Evolutionary conservation across 2,888 invertebrate species (phyloP).

Genomic region (Lochmaea capreae): DNA sequence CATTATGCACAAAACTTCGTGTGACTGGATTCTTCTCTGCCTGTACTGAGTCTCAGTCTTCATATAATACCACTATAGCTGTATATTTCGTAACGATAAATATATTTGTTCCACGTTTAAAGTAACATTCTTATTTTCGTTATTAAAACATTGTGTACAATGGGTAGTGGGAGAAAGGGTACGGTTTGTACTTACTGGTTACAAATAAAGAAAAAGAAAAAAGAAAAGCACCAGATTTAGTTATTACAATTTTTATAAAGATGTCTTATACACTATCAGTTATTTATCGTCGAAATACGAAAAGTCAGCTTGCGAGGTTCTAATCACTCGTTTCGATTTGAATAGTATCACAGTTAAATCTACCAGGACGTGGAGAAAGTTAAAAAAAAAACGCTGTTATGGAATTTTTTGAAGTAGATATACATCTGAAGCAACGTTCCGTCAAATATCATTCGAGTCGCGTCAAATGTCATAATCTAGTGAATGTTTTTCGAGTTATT

Average conservation of each 20-base stretch:
- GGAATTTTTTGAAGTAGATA: too few relatives aligned
- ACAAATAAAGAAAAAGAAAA: slow-evolving; percentile 8
- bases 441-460: too few relatives aligned
- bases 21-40: too few relatives aligned
- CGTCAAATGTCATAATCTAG: too few relatives aligned
- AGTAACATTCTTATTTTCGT: not conserved
- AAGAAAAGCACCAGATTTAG: slow-evolving; percentile 33
- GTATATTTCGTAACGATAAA: too few relatives aligned
- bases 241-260: slow-evolving; percentile 25
- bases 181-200: slow-evolving; percentile 16
- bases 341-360: slow-evolving; percentile 19
- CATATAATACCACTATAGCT: too few relatives aligned
- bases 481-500: too few relatives aligned
- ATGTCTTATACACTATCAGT: slow-evolving; percentile 22
- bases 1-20: too few relatives aligned
- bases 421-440: too few relatives aligned
- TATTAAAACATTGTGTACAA: not conserved
- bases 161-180: not conserved
- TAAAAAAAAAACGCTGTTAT: too few relatives aligned
- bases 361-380: not conserved
- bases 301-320: not conserved
- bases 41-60: too few relatives aligned
- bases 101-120: not conserved
- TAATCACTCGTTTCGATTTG: slow-evolving; percentile 10
- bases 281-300: slow-evolving; percentile 17